Percentiles rank a stretch among this genome's conserved stretches.
phyloP scores from a whole-genome alignment of 2,888 invertebrate species.

The Tinea semifulvella region DNA sequence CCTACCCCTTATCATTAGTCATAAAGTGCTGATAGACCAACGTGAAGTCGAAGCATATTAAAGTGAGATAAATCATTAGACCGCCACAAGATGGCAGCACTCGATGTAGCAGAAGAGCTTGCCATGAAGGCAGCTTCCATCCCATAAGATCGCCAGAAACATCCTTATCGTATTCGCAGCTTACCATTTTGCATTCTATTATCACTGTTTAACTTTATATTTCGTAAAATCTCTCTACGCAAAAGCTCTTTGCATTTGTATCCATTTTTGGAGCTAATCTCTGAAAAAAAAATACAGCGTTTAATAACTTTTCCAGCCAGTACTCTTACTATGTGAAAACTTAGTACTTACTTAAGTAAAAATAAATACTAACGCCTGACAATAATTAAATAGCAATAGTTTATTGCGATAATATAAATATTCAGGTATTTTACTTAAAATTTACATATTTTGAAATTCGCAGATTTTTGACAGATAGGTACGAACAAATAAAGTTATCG shows the following conservation, averaged over 20 bases:
- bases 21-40: slow-evolving; percentile 71
- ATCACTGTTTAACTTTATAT: background rate
- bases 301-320: too few species aligned
- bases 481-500: too few species aligned
- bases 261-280: background rate
- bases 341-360: too few species aligned
- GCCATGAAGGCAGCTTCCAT: slow-evolving; percentile 50
- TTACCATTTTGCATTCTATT: slow-evolving; percentile 49
- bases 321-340: too few species aligned
- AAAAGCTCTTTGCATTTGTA: background rate
- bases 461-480: too few species aligned
- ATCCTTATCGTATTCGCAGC: slow-evolving; percentile 49
- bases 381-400: too few species aligned
- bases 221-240: background rate
- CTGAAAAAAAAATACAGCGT: background rate
- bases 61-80: slow-evolving; percentile 70
- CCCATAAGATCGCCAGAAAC: slow-evolving; percentile 51
- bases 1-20: slow-evolving; percentile 65
- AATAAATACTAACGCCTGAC: too few species aligned
- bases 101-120: slow-evolving; percentile 46
- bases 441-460: too few species aligned
- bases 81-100: slow-evolving; percentile 59
- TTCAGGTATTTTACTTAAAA: too few species aligned
- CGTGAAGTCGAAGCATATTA: slow-evolving; percentile 74
- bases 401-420: too few species aligned